Evolutionary conservation across 2,888 invertebrate species (phyloP).

Genomic region (Lacanobia wlatinum): DNA sequence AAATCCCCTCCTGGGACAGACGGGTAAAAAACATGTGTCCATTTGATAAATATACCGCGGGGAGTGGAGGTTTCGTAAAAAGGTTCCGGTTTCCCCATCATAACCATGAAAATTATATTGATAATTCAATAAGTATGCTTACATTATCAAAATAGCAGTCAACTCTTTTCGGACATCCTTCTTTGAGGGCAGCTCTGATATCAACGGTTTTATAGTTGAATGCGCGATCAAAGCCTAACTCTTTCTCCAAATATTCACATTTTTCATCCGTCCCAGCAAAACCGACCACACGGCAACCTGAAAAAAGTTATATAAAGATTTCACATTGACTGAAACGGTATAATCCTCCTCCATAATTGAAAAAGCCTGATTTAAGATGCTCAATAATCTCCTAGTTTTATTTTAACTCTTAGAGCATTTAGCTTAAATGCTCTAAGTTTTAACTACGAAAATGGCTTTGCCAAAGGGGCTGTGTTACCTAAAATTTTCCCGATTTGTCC

Average conservation of each 20-base stretch:
- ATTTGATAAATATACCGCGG: too few relatives aligned
- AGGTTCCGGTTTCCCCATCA: too few relatives aligned
- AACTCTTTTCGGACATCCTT: slow-evolving; percentile 92
- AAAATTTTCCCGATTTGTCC: slow-evolving; percentile 95
- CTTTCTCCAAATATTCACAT: slow-evolving; percentile 92
- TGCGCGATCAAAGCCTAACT: slow-evolving; percentile 93
- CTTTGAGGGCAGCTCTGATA: slow-evolving; percentile 90
- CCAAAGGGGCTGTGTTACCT: slow-evolving; percentile 75
- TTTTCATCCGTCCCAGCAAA: slow-evolving; percentile 94
- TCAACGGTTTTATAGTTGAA: slow-evolving; percentile 94
- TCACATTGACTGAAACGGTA: neutral
- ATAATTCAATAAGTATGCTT: slow-evolving; percentile 65
- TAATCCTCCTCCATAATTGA: too few relatives aligned
- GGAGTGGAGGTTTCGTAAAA: too few relatives aligned
- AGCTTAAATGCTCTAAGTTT: too few relatives aligned
- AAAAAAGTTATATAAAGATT: slow-evolving; percentile 3
- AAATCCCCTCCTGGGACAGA: too few relatives aligned
- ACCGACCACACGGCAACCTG: slow-evolving; percentile 87
- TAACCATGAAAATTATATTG: too few relatives aligned
- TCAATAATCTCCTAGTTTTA: neutral
- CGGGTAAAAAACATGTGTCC: too few relatives aligned
- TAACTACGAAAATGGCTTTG: neutral
- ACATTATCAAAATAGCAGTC: slow-evolving; percentile 96
- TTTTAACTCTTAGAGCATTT: neutral
- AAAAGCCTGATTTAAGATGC: too few relatives aligned